These are phyloP conservation scores for Esox niger DNA, from an alignment of 2,113 vertebrate species.

Conservation along the genomic window DNA sequence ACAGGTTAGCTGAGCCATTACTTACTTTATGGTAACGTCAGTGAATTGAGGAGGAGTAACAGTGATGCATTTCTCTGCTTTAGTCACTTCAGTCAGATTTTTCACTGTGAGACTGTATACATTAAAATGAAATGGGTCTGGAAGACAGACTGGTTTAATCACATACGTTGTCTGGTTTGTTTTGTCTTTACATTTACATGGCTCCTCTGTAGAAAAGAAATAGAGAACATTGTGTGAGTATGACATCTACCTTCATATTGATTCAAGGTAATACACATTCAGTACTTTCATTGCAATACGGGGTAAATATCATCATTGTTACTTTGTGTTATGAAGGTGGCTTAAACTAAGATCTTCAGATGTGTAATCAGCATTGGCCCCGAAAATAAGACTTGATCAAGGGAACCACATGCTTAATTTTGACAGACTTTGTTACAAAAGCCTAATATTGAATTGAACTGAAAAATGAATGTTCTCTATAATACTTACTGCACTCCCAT, in stretches of 20 bases:
- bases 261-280: background rate
- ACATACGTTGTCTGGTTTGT: background rate
- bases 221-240: background rate
- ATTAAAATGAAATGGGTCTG: constrained; percentile 47
- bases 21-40: constrained; percentile 36
- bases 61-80: constrained; percentile 51
- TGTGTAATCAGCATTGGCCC: background rate
- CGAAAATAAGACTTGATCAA: background rate
- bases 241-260: background rate
- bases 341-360: background rate
- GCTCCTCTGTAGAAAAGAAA: constrained; percentile 17
- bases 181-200: constrained; percentile 27
- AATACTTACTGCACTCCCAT: constrained; percentile 62
- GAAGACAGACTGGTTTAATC: constrained; percentile 40
- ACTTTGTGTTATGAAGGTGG: background rate
- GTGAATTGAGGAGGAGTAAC: constrained; percentile 13
- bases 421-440: background rate
- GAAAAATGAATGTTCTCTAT: background rate
- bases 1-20: background rate
- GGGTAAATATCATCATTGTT: background rate
- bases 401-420: background rate
- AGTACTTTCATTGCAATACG: background rate
- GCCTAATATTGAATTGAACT: background rate
- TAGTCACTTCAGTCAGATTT: accelerated
- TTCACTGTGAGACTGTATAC: constrained; percentile 30